A percentile compares a stretch with the other conserved stretches of the same genome.
Evolutionary conservation across 2,797 vertebrate species (phyloP).

Genomic region (Potorous gilbertii): DNA sequence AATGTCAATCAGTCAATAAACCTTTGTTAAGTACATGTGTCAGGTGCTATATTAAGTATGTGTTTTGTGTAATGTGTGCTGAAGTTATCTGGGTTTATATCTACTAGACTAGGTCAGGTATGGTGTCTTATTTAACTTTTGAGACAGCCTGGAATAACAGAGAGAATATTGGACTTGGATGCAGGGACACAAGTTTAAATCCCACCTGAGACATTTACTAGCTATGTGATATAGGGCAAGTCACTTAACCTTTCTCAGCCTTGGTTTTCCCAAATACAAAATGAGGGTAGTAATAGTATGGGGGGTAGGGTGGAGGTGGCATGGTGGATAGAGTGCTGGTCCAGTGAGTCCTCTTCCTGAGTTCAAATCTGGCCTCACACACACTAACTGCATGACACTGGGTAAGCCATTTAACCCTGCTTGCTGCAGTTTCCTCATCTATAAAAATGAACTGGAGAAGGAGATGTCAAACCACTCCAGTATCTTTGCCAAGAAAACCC

Average conservation of each 20-base stretch:
- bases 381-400: neutral
- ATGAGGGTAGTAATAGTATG: neutral
- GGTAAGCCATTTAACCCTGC: neutral
- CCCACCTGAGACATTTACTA: neutral
- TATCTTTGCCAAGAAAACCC: neutral
- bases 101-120: neutral
- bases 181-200: neutral
- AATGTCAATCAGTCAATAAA: neutral
- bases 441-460: neutral
- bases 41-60: neutral
- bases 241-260: neutral
- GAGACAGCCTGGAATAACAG: neutral
- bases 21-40: neutral
- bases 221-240: neutral
- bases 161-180: neutral
- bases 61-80: neutral
- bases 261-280: neutral
- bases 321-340: neutral
- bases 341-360: neutral
- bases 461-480: neutral
- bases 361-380: neutral
- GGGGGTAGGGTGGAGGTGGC: neutral
- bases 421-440: neutral
- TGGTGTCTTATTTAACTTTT: neutral
- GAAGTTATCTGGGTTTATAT: neutral